Percentiles rank a stretch among this genome's conserved stretches.
Evolutionary conservation across 2,113 vertebrate genomes (phyloP).

Genomic region (Heterotilapia buettikoferi): DNA sequence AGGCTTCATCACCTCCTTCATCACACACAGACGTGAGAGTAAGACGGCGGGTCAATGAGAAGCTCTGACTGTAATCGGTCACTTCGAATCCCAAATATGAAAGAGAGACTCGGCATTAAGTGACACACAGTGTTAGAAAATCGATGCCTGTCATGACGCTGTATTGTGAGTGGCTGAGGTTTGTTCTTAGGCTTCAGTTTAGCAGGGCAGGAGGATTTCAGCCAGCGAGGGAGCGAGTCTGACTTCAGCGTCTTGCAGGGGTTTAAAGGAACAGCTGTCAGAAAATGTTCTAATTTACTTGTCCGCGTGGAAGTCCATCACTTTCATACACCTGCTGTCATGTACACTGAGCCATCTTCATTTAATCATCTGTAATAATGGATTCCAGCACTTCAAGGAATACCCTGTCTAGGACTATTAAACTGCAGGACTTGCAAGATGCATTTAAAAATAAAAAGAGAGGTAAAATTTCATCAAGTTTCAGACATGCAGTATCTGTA

Average conservation of each 20-base stretch:
- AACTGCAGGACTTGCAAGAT: not conserved
- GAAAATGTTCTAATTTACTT: not conserved
- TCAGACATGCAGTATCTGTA: not conserved
- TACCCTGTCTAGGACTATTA: not conserved
- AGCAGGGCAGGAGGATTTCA: constrained; percentile 12
- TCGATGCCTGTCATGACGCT: constrained; percentile 37
- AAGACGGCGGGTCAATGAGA: constrained; percentile 20
- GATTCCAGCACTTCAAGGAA: not conserved
- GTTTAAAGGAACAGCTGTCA: not conserved
- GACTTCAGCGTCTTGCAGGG: not conserved
- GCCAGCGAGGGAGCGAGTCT: not conserved
- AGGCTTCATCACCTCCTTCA: constrained; percentile 26
- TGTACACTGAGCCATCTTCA: not conserved
- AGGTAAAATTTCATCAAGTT: not conserved
- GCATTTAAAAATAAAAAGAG: not conserved
- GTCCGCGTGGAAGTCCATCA: not conserved
- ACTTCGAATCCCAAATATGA: not conserved
- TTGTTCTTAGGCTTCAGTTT: constrained; percentile 14
- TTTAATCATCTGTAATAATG: not conserved
- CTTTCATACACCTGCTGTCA: not conserved
- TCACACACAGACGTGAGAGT: not conserved
- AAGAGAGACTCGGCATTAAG: constrained; percentile 11
- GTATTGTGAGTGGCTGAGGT: constrained; percentile 43
- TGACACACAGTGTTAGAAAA: constrained; percentile 23
- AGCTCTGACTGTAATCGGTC: constrained; percentile 3